phyloP scores from a whole-genome alignment of 2,113 vertebrate species.

The Tricholaema leucomelas region DNA sequence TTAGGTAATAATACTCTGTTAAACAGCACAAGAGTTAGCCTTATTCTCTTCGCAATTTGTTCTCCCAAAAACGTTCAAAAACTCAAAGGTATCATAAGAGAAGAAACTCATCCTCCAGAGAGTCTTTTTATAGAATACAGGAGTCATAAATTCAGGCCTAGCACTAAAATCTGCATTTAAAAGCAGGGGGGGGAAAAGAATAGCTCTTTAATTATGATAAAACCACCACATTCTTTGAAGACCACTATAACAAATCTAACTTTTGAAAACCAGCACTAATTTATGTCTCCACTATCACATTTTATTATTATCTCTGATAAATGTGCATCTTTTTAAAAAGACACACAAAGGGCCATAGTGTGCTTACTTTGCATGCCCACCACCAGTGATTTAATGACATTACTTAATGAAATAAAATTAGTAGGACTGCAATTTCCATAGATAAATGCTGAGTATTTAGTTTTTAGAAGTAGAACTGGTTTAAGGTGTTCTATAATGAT shows the following conservation, averaged over 20 bases:
- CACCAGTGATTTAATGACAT: slow-evolving; percentile 38
- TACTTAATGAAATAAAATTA: slow-evolving; percentile 33
- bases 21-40: neutral
- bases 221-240: slow-evolving; percentile 37
- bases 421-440: slow-evolving; percentile 22
- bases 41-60: neutral
- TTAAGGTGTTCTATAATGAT: slow-evolving; percentile 4
- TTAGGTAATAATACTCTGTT: neutral
- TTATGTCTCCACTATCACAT: slow-evolving; percentile 53
- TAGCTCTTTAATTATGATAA: slow-evolving; percentile 27
- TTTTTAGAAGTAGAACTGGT: neutral
- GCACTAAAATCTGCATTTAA: slow-evolving; percentile 1
- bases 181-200: neutral
- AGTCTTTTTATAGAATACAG: neutral
- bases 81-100: neutral
- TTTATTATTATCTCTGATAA: slow-evolving; percentile 70
- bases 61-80: neutral
- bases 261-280: slow-evolving; percentile 68
- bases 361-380: slow-evolving; percentile 41
- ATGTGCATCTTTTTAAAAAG: slow-evolving; percentile 55
- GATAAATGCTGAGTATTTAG: slow-evolving; percentile 38
- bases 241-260: slow-evolving; percentile 54
- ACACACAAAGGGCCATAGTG: slow-evolving; percentile 25
- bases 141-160: neutral
- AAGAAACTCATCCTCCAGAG: neutral